Evolutionary conservation across 2,888 invertebrate genomes (phyloP).

Genomic region (Endotricha flammealis): DNA sequence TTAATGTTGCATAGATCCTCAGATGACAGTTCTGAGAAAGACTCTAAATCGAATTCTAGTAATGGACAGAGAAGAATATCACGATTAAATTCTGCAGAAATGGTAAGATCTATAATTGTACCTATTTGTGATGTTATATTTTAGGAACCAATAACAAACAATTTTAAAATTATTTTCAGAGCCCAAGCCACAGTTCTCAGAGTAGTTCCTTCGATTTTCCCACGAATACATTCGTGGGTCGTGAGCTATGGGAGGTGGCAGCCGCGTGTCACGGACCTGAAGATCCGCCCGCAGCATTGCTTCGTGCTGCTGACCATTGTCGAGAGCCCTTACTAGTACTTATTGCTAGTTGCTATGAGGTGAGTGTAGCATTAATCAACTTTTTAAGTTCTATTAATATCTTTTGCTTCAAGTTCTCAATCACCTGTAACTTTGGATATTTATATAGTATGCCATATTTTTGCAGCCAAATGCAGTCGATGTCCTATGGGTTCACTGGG

Average conservation of each 20-base stretch:
- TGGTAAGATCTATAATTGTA: slow-evolving; percentile 40
- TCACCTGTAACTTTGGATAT: no score
- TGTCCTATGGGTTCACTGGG: slow-evolving; percentile 80
- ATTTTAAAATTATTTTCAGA: slow-evolving; percentile 25
- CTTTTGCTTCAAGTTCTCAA: no score
- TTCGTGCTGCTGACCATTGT: slow-evolving; percentile 77
- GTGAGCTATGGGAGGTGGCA: slow-evolving; percentile 79
- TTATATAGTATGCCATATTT: slow-evolving; percentile 6
- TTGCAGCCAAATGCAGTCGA: slow-evolving; percentile 80
- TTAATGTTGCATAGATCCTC: slow-evolving; percentile 60
- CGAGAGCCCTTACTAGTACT: slow-evolving; percentile 81
- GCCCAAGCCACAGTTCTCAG: slow-evolving; percentile 35
- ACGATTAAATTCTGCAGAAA: slow-evolving; percentile 58
- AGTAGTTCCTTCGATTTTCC: slow-evolving; percentile 52
- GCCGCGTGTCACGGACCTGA: slow-evolving; percentile 83
- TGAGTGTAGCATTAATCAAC: no score
- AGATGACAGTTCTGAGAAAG: slow-evolving; percentile 61
- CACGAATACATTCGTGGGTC: slow-evolving; percentile 54
- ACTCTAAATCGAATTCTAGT: slow-evolving; percentile 44
- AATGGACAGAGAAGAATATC: slow-evolving; percentile 55
- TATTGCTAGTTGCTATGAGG: slow-evolving; percentile 84
- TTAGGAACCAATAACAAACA: background rate
- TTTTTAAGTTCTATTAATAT: no score
- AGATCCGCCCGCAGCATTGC: slow-evolving; percentile 82
- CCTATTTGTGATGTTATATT: no score